Base-by-base conservation (phyloP, 2,888 invertebrate genomes). In the Stomorhina lunata region DNA sequence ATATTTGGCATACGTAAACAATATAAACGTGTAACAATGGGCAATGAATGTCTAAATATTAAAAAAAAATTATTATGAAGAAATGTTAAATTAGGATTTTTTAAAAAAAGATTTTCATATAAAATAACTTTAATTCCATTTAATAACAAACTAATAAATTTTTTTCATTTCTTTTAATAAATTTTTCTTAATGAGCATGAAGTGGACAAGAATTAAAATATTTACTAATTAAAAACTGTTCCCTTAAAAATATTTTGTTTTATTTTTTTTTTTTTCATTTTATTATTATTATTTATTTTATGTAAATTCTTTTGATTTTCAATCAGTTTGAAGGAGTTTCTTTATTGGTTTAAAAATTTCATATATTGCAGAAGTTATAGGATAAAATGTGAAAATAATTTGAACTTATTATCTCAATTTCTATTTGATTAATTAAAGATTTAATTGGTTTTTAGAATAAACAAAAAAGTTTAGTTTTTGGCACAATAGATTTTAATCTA, bases 281-380 rank as follows among this genome's bases (percentile, higher is more conserved):
- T 63, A 15, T n/a, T n/a, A n/a, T n/a, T n/a, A n/a, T n/a, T n/a
- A 84, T 85, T 86, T 86, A 84, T 85, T 88, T 84, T 85, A 55
- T 53, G 25, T 77, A 81, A 77, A 81, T 77, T 81, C 71, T 81
- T 72, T 59, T 77, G n/a, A 43, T 66, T 61, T 81, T 59, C 37
- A n/a, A 61, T 34, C 25, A 9, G 40, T 27, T 48, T 57, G 29
- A 40, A 45, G n/a, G n/a, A n/a, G n/a, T n/a, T n/a, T n/a, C n/a
- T n/a, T n/a, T n/a, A n/a, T n/a, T n/a, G n/a, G n/a, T n/a, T n/a
- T n/a, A n/a, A 20, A 20, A 63, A 55, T 29, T 22, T 20, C 25
- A 17, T 37, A 10, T 57, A 3, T 57, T 20, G 10, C n/a, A 40
- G 10, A 4, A 17, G 6, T 5, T n/a, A 34, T 48, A 20, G 6